Conservation (phyloP, 2,888 invertebrate genomes). For the Pristionchus exspectatus region DNA sequence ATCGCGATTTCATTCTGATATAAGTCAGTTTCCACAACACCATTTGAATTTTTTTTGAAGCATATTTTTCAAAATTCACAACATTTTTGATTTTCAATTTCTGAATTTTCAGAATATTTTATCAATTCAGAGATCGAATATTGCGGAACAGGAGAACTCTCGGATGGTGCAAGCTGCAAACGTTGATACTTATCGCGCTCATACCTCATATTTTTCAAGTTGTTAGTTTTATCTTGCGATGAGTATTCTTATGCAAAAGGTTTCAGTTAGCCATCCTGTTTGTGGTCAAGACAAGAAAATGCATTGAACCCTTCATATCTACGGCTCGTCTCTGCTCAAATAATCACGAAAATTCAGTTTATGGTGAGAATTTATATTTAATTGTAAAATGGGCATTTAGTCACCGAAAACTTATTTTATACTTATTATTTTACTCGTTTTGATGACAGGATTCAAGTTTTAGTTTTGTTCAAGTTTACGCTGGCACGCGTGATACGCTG, state of each 20-base stretch:
- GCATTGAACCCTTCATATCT: neutral
- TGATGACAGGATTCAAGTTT: too few relatives aligned
- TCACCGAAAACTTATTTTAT: too few relatives aligned
- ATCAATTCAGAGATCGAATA: too few relatives aligned
- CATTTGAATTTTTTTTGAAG: neutral
- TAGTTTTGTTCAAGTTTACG: too few relatives aligned
- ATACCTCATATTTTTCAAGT: neutral
- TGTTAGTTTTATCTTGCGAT: neutral
- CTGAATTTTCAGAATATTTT: too few relatives aligned
- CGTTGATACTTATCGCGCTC: neutral
- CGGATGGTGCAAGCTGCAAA: neutral
- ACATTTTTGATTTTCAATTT: too few relatives aligned
- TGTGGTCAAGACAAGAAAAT: neutral
- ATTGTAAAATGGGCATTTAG: neutral
- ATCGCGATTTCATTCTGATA: neutral
- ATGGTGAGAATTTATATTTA: neutral
- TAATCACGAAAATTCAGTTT: neutral
- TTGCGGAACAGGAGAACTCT: too few relatives aligned
- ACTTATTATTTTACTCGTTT: too few relatives aligned
- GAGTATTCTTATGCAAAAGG: too few relatives aligned
- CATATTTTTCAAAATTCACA: neutral
- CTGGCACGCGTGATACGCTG: neutral
- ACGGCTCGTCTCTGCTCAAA: neutral
- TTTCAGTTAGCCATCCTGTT: too few relatives aligned
- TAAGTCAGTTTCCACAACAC: too few relatives aligned